Evolutionary conservation across 1,140 invertebrate genomes (phyloP).

Genomic region (Trachelipus rathkii): DNA sequence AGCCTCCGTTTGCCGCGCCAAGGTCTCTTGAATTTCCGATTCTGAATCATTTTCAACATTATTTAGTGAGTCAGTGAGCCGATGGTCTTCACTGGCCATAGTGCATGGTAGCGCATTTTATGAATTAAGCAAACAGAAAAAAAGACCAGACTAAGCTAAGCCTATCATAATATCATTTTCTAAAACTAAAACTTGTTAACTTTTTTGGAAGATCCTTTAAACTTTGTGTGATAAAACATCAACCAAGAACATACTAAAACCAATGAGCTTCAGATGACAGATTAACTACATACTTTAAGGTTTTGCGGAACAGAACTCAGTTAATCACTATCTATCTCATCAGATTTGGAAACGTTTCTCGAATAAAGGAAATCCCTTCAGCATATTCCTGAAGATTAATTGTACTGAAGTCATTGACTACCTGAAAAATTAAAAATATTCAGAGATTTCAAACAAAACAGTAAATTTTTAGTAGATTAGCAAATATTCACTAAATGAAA

Average conservation of each 20-base stretch:
- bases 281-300: not conserved
- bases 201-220: not conserved
- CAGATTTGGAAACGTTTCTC: not conserved
- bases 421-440: not conserved
- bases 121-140: too few relatives aligned
- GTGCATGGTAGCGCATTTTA: not conserved
- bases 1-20: not conserved
- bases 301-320: not conserved
- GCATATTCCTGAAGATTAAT: not conserved
- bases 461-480: too few relatives aligned
- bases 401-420: not conserved
- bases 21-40: not conserved
- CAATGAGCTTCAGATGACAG: not conserved
- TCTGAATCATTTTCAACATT: not conserved
- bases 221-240: not conserved
- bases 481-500: too few relatives aligned
- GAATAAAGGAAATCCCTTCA: not conserved
- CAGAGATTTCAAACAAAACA: too few relatives aligned
- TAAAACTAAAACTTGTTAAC: too few relatives aligned
- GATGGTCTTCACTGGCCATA: not conserved
- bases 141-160: too few relatives aligned
- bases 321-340: not conserved
- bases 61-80: not conserved
- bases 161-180: too few relatives aligned
- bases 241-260: not conserved